Evolutionary conservation across 2,797 vertebrate genomes (phyloP), one percentile per base, ranked within the genome.

Genomic region (Poliocrania exsul): DNA sequence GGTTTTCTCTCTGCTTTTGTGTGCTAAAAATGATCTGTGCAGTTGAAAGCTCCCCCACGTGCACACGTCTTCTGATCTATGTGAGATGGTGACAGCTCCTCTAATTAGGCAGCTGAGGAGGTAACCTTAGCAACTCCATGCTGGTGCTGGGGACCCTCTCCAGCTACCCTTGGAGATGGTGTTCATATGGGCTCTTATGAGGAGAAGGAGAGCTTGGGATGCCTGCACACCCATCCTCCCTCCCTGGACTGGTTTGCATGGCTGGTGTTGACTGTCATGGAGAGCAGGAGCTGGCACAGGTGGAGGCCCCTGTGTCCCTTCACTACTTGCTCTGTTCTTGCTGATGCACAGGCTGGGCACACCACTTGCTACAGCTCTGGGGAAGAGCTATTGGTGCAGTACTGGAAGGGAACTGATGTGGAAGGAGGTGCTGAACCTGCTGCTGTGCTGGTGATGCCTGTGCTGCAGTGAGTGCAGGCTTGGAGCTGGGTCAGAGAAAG

Each of bases 111-210:
- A 92, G 86, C 91, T 3, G 31, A 95, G 83, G 82, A 96, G 92
- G 96, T 98, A 97, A 98, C 97, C 97, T 96, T 98, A 97, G 97
- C 97, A 98, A 97, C 97, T 93, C 92, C 67, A 73, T 6, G 5
- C 87, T 87, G 87, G 78, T 81, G 78, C 79, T 49, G 72, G 90
- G 91, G 73, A 75, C 78, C 69, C 44, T 92, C 93, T 96, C 61
- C 50, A 44, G 75, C 47, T 49, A 16, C 90, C 83, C 87, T 92
- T 25, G 61, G 72, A 44, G 82, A 21, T 50, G 61, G 21, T 2
- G 6, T 40, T 79, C 56, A 40, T 11, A 57, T 8, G 65, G 61
- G 78, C 47, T 90, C 33, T 83, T 9, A 3, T 4, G 28, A 47
- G 77, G 42, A 6, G 40, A 44, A 44, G 85, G 33, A 58, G 57